These are phyloP conservation scores for Cephalotes varians DNA, from an alignment of 2,888 invertebrate species.

Conservation along the genomic window DNA sequence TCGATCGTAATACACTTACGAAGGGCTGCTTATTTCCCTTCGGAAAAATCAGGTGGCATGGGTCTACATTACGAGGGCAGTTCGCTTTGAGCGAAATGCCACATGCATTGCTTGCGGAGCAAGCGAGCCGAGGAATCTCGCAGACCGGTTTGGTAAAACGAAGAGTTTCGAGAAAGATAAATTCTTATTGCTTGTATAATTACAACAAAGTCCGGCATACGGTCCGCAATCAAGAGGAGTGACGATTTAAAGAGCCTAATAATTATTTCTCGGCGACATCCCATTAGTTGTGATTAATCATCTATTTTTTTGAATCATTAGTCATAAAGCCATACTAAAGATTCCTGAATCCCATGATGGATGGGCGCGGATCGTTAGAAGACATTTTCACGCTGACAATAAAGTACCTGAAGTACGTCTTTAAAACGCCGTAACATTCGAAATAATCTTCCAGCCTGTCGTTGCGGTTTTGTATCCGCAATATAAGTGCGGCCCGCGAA, in stretches of 20 bases:
- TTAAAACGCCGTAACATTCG: constrained; percentile 46
- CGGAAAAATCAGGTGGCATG: constrained; percentile 48
- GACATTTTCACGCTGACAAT: constrained; percentile 37
- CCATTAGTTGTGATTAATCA: constrained; percentile 45
- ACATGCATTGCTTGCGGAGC: constrained; percentile 42
- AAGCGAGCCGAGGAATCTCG: constrained; percentile 31
- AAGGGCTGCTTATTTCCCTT: constrained; percentile 46
- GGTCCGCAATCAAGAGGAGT: constrained; percentile 42
- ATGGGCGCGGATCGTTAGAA: constrained; percentile 50
- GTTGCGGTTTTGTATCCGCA: constrained; percentile 53
- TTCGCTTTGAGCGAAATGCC: constrained; percentile 51
- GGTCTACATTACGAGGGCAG: constrained; percentile 54
- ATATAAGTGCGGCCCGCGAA: constrained; percentile 28
- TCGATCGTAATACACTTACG: constrained; percentile 55
- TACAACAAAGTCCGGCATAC: constrained; percentile 45
- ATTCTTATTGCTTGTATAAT: constrained; percentile 48
- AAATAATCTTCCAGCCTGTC: constrained; percentile 67
- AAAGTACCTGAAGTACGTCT: constrained; percentile 29
- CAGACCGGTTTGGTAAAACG: constrained; percentile 52
- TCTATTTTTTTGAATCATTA: constrained; percentile 29
- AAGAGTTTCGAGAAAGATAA: constrained; percentile 42
- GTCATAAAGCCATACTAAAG: constrained; percentile 24
- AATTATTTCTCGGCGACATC: constrained; percentile 46
- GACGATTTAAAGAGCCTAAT: constrained; percentile 50
- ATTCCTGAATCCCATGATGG: constrained; percentile 42